Evolutionary conservation across 2,113 vertebrate genomes (phyloP), one percentile per base, ranked within the genome.

Genomic region (Grallaria varia): DNA sequence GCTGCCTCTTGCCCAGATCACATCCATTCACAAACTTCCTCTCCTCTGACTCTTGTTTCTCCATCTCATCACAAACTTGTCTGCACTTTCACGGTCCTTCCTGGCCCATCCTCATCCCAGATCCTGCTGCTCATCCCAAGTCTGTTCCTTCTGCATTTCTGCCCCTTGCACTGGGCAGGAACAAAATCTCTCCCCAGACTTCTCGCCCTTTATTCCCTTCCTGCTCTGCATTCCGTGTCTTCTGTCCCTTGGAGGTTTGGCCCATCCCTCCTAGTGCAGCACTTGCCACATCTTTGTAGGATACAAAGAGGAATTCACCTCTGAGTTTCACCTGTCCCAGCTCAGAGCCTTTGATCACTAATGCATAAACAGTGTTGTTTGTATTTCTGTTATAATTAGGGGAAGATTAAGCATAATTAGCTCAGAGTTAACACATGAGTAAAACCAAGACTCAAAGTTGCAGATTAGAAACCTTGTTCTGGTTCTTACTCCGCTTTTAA

Each of bases 11-110:
- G 68, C 94, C 91, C 84, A 31, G 40, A 67, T 31, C 73, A 0
- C 8, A 72, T 95, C 96, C 95, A 68, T 95, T 91, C 93, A 60
- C 84, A 81, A 84, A 63, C 94, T 84, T 90, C 96, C 84, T 78
- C 84, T 52, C 15, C 3, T 68, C 74, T 95, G 92, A 42, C 89
- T 84, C 28, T 24, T 39, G 5, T 76, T 21, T 47, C 73, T 40
- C 86, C 63, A 16, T 44, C 64, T 3, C 80, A 79, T 82, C 60
- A 52, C 59, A 77, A 31, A 2, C 44, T 58, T 47, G 3, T 42
- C 90, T 47, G 79, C 58, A 2, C 18, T 84, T 77, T 2, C 22
- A 50, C 7, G 1, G 10, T 69, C 93, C 50, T 74, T 16, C 91
- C 73, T 90, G 91, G 79, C 84, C 64, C 23, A 16, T 45, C 67